Base-by-base conservation (phyloP, 2,888 invertebrate genomes). In the Stegophylla sp. region DNA sequence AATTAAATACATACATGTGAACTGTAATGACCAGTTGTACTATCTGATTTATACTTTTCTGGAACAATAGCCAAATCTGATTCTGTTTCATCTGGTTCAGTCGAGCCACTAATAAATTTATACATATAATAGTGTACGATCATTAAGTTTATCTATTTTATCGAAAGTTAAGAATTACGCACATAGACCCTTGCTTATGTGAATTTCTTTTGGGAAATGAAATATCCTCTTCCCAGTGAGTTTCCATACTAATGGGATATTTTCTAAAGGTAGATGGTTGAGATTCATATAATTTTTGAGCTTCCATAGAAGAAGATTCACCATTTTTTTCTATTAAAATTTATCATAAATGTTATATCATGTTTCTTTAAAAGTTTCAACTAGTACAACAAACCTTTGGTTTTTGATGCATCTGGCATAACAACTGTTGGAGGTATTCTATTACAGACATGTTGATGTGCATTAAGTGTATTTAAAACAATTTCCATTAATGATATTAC, bases 401-500 rank as follows among this genome's bases (percentile, higher is more conserved):
- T 90, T 83, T 91, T 87, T 23, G 90, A 89, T 4, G 79, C 26
- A 71, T 79, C 91, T 86, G 93, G 92, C 87, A 94, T 90, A 66
- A 94, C 89, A 84, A 94, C 91, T 3, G 91, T 91, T 12, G 93
- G 92, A 66, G 94, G 94, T 82, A 95, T 92, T 84, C 93, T 90
- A 86, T 92, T 91, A 87, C 98, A 98, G 83, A 92, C 92, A 87
- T 98, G 98, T 86, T 95, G 93, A 86, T 96, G 96, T 9, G 93
- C 92, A 86, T 96, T 94, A 83, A 99, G 88, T 0, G 97, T 96
- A 87, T 96, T 96, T 82, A 98, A 89, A 20, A 97, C 94, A 84
- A 98, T 93, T 84, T 93, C 91, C 75, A 98, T 92, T 83, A 97
- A 88, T 0, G 93, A 90, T 85, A 94, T 93, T 73, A 95, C 89